Base-by-base conservation (phyloP, 2,888 invertebrate species). In the Sinotaia quadrata region DNA sequence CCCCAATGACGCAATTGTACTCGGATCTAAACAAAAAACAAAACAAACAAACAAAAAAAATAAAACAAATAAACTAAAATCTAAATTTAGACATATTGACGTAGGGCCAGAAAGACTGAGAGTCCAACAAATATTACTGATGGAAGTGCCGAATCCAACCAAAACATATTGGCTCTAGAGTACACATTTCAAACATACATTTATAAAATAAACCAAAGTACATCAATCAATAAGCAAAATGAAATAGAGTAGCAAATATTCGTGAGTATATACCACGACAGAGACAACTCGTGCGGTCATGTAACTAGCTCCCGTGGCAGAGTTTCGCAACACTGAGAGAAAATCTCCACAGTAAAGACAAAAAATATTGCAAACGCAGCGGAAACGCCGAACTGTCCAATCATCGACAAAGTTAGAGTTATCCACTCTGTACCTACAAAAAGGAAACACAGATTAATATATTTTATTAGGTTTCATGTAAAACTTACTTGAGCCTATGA, bases 311-410 rank as follows among this genome's bases (percentile, higher is more conserved):
- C 90, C 0, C 96, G 96, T 92, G 0, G 95, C 96, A 49, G 94
- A 92, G 84, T 95, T 96, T 36, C 96, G 91, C 0, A 95, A 93
- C 2, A 95, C 93, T 0, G 96, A 97, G 0, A 96, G 96, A 86
- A 95, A 96, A 96, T 0, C 95, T 94, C n/a, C n/a, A n/a, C n/a
- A 0, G 94, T 93, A 87, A 94, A 96, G 21, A 96, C 91, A 86
- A 96, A 96, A 4, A 94, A 93, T 2, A 94, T 93, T 1, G 95
- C 94, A 85, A 96, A 97, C 1, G 93, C 92, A 51, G 95, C 92
- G 21, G 94, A 93, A 87, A 94, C 92, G 15, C 95, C 94, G 83
- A 94, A 93, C 73, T 95, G 92, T 0, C n/a, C 94, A 51, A 92
- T 85, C 75, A 93, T 92, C 44, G 94, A 93, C 47, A 95, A 90